Base-by-base conservation (phyloP, 2,888 invertebrate species). In the Mayetiola destructor region DNA sequence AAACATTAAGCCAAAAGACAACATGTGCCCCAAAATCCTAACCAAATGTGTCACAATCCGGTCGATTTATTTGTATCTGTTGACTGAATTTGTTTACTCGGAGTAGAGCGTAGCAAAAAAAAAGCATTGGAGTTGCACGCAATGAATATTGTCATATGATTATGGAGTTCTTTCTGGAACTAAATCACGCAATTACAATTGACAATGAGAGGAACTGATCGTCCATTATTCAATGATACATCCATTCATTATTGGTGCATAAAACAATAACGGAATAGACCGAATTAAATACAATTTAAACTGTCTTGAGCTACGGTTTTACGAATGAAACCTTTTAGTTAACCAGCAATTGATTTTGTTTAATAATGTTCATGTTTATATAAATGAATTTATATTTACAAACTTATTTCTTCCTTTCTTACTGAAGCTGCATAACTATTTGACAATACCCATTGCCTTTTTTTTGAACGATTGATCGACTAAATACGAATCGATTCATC, bases 1-100 rank as follows among this genome's bases (percentile, higher is more conserved):
- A n/a, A 48, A 27, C 48, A 42, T 21, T 10, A 48, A 27, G 27
- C 27, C 48, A 27, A n/a, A n/a, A 10, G 21, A 40, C 40, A 40
- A 40, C 40, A 40, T 48, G 48, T 27, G 48, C 18, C 27, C 48
- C 48, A 27, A 48, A 48, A 27, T n/a, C 42, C 27, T 4, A 48
- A 16, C 48, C 48, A 16, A 27, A 48, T 16, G 27, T 27, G 27
- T 48, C 48, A 48, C 48, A 48, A 48, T 48, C 27, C 27, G 48
- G 48, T 48, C 48, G 48, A 48, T 48, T 48, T 48, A 48, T 48
- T 48, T 48, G n/a, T 48, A 48, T 27, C 48, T 27, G 27, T 16
- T n/a, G 16, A 48, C 48, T 27, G 27, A 48, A 48, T 27, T 16
- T 48, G 48, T 48, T 27, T 16, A 48, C 48, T 16, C n/a, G n/a